Conservation (phyloP, 64 coral and sea anemone genomes). For the Dendrophyllia cribrosa region DNA sequence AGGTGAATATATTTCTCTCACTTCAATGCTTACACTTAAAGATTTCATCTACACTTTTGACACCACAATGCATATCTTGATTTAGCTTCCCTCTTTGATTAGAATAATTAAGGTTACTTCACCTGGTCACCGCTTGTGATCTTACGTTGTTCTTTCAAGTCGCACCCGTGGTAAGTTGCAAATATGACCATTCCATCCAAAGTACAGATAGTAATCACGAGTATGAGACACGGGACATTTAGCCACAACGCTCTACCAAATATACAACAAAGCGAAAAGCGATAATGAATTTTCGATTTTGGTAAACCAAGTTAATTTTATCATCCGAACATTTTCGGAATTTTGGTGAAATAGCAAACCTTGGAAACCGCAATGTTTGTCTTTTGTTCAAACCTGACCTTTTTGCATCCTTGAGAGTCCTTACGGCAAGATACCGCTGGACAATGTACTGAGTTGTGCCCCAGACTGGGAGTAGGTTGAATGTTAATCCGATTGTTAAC, state of each 20-base stretch:
- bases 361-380: too few species aligned
- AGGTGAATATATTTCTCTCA: too few species aligned
- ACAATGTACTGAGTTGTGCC: conserved; percentile 37
- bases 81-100: too few species aligned
- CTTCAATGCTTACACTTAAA: too few species aligned
- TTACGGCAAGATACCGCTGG: conserved; percentile 67
- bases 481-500: conserved; percentile 4
- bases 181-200: conserved; percentile 95
- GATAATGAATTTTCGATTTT: background rate
- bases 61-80: too few species aligned
- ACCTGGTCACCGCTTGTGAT: conserved; percentile 95
- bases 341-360: too few species aligned
- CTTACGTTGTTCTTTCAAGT: conserved; percentile 36
- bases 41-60: too few species aligned
- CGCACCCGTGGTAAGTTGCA: conserved; percentile 82
- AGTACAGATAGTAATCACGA: conserved; percentile 73
- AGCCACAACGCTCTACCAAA: conserved; percentile 79
- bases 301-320: background rate
- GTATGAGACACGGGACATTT: conserved; percentile 82
- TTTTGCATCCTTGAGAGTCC: conserved; percentile 50
- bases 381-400: conserved; percentile 18
- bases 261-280: background rate
- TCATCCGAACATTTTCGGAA: too few species aligned
- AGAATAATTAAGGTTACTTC: background rate
- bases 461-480: conserved; percentile 64